Evolutionary conservation across 2,888 invertebrate species (phyloP), one percentile per base, ranked within the genome.

Genomic region (Andrena fulva): DNA sequence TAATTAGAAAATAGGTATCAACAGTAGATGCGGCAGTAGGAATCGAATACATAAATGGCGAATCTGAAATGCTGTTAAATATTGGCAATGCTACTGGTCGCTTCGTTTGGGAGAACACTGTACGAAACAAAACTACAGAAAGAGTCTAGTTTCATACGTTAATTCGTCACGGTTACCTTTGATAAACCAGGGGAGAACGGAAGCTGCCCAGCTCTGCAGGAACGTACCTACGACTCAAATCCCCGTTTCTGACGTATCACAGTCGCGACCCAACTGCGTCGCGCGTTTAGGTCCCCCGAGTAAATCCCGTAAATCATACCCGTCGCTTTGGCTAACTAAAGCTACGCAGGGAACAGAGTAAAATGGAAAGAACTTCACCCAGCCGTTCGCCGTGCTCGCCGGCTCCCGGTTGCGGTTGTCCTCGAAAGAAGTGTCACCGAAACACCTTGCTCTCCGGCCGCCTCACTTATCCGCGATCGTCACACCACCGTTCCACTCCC

Each of bases 401-500:
- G 33, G 48, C 10, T 35, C 27, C 27, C 42, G 27, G 54, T n/a
- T 16, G 50, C 71, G 35, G 50, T 42, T 66, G 35, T 31, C 70
- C 2, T 54, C 60, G n/a, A 52, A 63, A 27, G 42, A 63, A 62
- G 56, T 72, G 52, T 68, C 72, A 77, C 62, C 35, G 77, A 77
- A 82, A 85, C 80, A 80, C 71, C 80, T 83, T 83, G 87, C 87
- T 85, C 87, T 74, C 83, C 85, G 83, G 83, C 80, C 85, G 80
- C 75, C 77, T 78, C 82, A 42, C 56, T 24, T 8, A 54, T 70
- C 27, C 29, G 7, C 63, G 35, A 69, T 73, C 59, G 20, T 42
- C 50, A 63, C 24, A 20, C 50, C 48, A 50, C 35, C 71, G 54
- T 72, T 72, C 56, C 77, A 64, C 33, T 83, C 77, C 77, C 82